A percentile compares a stretch with the other conserved stretches of the same genome.
phyloP scores from a whole-genome alignment of 1,140 invertebrate species.

The Eriocheir sinensis region DNA sequence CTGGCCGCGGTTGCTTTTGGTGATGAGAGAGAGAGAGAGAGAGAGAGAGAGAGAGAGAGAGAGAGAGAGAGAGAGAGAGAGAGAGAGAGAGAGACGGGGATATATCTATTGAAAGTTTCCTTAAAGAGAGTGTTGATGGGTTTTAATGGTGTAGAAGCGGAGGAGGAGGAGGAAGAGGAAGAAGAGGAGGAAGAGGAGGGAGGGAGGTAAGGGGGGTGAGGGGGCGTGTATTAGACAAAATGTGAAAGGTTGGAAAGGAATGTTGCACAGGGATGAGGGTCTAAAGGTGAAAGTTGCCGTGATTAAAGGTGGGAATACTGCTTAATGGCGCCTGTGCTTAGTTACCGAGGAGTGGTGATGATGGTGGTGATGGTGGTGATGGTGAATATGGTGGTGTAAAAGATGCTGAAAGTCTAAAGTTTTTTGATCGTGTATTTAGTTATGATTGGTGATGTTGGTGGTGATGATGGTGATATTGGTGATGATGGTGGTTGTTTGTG shows the following conservation, averaged over 20 bases:
- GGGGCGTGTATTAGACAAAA: background rate
- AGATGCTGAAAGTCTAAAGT: too few relatives aligned
- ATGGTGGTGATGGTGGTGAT: constrained; percentile 9
- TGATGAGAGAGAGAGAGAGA: too few relatives aligned
- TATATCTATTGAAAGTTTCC: background rate
- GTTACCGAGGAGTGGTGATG: background rate
- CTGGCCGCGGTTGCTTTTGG: too few relatives aligned
- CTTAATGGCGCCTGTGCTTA: background rate
- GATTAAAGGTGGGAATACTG: background rate
- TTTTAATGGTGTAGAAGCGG: too few relatives aligned
- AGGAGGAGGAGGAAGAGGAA: too few relatives aligned
- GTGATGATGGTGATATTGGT: background rate
- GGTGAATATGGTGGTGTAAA: constrained; percentile 27
- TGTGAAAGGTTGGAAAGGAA: background rate
- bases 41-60: too few relatives aligned
- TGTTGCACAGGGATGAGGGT: background rate
- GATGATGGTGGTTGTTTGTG: background rate
- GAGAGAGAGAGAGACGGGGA: background rate
- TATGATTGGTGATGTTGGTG: background rate
- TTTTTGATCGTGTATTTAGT: background rate
- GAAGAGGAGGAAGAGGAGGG: too few relatives aligned
- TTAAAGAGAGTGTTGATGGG: background rate
- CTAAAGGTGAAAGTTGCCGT: background rate
- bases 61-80: too few relatives aligned
- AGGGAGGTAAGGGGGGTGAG: too few relatives aligned